A percentile compares a stretch with the other conserved stretches of the same genome.
Conservation (phyloP, 2,797 vertebrate genomes). For the Euthynnus affinis region DNA sequence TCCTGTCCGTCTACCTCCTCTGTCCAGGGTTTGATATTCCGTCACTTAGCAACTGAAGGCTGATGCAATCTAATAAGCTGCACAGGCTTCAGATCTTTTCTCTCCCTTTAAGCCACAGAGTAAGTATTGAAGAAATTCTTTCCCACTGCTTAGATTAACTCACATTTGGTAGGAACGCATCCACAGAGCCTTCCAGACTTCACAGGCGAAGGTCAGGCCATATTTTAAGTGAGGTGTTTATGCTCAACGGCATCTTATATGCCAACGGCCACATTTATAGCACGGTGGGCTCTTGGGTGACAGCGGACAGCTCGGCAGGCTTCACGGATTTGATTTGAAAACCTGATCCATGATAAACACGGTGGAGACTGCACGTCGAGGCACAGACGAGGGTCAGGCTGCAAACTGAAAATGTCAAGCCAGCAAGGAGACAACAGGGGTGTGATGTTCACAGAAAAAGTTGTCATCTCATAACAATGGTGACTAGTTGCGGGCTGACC, state of each 20-base stretch:
- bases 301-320: conserved; percentile 12
- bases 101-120: conserved; percentile 22
- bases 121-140: conserved; percentile 30
- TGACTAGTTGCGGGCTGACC: conserved; percentile 8
- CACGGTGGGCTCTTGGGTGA: conserved; percentile 14
- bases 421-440: conserved; percentile 15
- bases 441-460: conserved; percentile 7
- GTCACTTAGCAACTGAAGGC: conserved; percentile 63
- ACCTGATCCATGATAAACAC: conserved; percentile 9
- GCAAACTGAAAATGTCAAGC: conserved; percentile 47
- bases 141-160: conserved; percentile 23
- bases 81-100: conserved; percentile 32
- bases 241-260: conserved; percentile 15
- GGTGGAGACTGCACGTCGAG: not conserved
- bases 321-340: conserved; percentile 24
- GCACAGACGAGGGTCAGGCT: conserved; percentile 19
- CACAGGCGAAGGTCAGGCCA: conserved; percentile 39
- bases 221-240: conserved; percentile 43
- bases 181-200: conserved; percentile 27
- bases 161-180: conserved; percentile 20
- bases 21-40: conserved; percentile 22
- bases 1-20: not conserved
- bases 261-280: conserved; percentile 28
- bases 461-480: conserved; percentile 13
- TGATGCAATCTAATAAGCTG: conserved; percentile 37